Conservation (phyloP, 2,797 vertebrate genomes). For the Bovichtus diacanthus region DNA sequence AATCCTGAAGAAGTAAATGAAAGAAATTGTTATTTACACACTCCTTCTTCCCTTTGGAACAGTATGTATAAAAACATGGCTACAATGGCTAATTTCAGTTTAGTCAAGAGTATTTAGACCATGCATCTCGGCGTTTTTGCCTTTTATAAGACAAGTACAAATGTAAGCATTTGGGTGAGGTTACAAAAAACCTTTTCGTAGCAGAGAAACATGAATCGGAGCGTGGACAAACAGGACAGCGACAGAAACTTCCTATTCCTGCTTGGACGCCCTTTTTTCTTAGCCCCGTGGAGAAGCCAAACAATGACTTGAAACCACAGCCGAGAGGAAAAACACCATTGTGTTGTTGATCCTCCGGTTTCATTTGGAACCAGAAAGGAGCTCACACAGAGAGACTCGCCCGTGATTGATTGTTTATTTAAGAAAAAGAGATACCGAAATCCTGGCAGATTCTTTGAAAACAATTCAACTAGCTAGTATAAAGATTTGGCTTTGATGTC, state of each 20-base stretch:
- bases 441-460: not conserved
- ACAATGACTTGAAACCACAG: conserved; percentile 72
- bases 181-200: conserved; percentile 21
- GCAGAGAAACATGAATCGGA: conserved; percentile 7
- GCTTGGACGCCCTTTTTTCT: conserved; percentile 18
- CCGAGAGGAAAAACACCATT: conserved; percentile 73
- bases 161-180: not conserved
- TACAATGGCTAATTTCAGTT: conserved; percentile 15
- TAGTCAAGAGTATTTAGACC: not conserved
- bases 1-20: not conserved
- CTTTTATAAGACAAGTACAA: not conserved
- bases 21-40: not conserved
- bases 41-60: not conserved
- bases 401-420: conserved; percentile 46
- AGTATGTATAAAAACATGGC: not conserved
- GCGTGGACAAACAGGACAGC: conserved; percentile 66
- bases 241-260: conserved; percentile 74
- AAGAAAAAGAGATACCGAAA: conserved; percentile 24
- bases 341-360: conserved; percentile 59
- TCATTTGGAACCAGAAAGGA: conserved; percentile 61
- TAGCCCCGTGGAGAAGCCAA: conserved; percentile 14
- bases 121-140: not conserved
- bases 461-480: not conserved
- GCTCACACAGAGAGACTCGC: conserved; percentile 36
- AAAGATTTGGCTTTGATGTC: conserved; percentile 10